Percentiles rank a stretch among this genome's conserved stretches.
Conservation (phyloP, 1,140 invertebrate species). For the Aphelinus certus region DNA sequence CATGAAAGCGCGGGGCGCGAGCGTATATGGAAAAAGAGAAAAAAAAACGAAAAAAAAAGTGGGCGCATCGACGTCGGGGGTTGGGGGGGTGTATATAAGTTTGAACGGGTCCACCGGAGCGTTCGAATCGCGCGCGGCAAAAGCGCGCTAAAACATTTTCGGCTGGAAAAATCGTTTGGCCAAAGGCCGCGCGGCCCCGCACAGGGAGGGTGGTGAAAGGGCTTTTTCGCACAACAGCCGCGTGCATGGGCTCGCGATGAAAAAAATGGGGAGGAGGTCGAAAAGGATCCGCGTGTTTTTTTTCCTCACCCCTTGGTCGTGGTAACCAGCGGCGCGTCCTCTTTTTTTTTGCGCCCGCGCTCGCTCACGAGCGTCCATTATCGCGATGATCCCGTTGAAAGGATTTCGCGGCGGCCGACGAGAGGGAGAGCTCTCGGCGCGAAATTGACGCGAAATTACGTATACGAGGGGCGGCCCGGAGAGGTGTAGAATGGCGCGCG, state of each 20-base stretch:
- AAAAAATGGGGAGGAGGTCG: constrained; percentile 13
- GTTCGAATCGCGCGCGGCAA: constrained; percentile 19
- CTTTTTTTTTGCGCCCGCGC: not conserved
- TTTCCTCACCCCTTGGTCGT: not conserved
- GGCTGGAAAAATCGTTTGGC: constrained; percentile 5
- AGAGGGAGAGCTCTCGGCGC: not conserved
- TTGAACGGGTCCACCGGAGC: constrained; percentile 5
- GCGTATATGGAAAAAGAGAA: no score
- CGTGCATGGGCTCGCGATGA: constrained; percentile 1
- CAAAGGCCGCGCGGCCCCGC: not conserved
- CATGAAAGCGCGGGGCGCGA: no score
- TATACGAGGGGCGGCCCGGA: not conserved
- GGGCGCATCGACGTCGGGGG: not conserved
- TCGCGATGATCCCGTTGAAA: constrained; percentile 24
- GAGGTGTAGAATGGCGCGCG: not conserved
- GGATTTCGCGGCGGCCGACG: constrained; percentile 1
- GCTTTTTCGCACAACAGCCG: not conserved
- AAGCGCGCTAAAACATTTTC: not conserved
- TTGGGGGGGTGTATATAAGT: not conserved
- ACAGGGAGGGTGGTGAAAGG: no score
- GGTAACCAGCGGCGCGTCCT: not conserved
- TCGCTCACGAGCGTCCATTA: constrained; percentile 16
- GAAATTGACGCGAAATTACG: constrained; percentile 23
- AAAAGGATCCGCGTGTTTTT: not conserved
- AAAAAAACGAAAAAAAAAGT: not conserved